Conservation (phyloP, 2,113 vertebrate genomes). For the Cygnus atratus region DNA sequence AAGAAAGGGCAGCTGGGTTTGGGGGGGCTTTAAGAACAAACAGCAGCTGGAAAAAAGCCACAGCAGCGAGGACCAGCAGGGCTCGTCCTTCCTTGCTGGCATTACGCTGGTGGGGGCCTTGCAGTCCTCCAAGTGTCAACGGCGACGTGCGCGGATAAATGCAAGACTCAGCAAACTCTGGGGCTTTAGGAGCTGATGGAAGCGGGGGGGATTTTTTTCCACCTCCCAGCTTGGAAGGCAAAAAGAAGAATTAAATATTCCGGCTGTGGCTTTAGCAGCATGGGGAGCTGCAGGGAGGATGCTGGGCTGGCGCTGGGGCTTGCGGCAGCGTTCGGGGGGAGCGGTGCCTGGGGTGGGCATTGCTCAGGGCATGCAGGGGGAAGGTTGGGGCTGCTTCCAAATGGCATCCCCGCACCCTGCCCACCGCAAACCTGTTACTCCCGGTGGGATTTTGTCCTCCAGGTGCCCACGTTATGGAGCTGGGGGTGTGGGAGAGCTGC, state of each 20-base stretch:
- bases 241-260: not conserved
- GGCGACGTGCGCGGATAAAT: not conserved
- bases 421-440: not conserved
- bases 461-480: not conserved
- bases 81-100: slow-evolving; percentile 1
- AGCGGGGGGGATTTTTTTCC: not conserved
- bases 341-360: fast-evolving
- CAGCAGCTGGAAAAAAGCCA: not conserved
- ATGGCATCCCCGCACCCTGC: not conserved
- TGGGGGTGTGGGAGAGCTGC: not conserved
- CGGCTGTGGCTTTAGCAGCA: not conserved
- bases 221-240: not conserved
- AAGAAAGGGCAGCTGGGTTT: not conserved
- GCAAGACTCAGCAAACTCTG: not conserved
- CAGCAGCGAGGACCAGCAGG: not conserved
- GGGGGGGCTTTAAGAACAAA: not conserved
- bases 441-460: not conserved
- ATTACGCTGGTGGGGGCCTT: not conserved
- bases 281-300: not conserved
- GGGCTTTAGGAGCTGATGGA: not conserved
- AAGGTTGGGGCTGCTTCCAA: not conserved
- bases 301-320: not conserved
- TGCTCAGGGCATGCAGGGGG: fast-evolving
- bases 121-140: not conserved
- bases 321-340: not conserved